These are phyloP conservation scores for Drosophila suzukii DNA, from an alignment of 1,140 invertebrate species.

Conservation along the genomic window DNA sequence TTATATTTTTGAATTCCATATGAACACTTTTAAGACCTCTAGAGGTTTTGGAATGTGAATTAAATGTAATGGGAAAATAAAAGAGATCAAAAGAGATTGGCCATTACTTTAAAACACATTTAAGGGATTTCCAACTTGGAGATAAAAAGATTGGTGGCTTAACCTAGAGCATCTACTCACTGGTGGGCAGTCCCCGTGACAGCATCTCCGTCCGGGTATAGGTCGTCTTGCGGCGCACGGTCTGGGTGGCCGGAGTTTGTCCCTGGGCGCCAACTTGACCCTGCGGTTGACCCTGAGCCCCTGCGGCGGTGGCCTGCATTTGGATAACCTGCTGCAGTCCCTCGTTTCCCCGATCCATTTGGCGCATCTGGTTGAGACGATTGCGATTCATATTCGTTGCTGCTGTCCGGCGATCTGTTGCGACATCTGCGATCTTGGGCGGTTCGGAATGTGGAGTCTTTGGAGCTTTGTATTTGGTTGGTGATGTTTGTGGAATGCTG, in stretches of 20 bases:
- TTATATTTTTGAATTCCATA: no score
- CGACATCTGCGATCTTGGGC: not conserved
- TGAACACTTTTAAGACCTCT: no score
- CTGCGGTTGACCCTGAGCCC: not conserved
- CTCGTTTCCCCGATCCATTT: conserved; percentile 29
- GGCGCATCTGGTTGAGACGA: conserved; percentile 24
- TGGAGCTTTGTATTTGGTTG: no score
- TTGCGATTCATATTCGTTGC: conserved; percentile 50
- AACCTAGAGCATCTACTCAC: conserved; percentile 8
- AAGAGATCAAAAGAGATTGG: no score
- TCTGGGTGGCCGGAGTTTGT: not conserved
- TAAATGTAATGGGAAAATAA: no score
- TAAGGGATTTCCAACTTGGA: no score
- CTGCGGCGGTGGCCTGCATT: not conserved
- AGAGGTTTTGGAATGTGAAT: no score
- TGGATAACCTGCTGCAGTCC: conserved; percentile 37
- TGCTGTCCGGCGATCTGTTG: not conserved
- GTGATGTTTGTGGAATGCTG: conserved; percentile 4
- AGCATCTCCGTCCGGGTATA: conserved; percentile 44
- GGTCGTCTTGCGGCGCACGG: conserved; percentile 39
- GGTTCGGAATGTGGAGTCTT: not conserved
- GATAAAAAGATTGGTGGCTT: no score
- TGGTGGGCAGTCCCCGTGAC: conserved; percentile 12
- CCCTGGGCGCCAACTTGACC: not conserved
- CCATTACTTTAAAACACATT: no score